Evolutionary conservation across 2,113 vertebrate genomes (phyloP).

Genomic region (Malurus melanocephalus): DNA sequence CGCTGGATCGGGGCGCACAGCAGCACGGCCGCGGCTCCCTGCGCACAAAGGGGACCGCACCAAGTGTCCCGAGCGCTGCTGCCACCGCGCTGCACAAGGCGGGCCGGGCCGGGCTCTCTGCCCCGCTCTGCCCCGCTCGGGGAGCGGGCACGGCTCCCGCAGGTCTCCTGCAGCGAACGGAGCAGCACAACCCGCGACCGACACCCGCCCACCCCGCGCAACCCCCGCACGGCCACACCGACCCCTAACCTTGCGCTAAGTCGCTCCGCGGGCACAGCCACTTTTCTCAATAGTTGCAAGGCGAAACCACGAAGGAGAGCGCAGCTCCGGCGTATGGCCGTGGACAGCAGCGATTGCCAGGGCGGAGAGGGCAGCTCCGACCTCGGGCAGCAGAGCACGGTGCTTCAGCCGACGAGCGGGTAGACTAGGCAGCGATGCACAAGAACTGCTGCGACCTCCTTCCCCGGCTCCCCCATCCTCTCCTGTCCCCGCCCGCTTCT

Average conservation of each 20-base stretch:
- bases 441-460: not conserved
- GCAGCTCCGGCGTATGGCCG: too few relatives aligned
- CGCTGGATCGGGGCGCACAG: not conserved
- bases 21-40: not conserved
- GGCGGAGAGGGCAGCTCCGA: not conserved
- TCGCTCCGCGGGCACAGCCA: not conserved
- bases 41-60: not conserved
- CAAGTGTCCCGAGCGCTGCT: slow-evolving; percentile 12
- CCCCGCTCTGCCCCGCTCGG: not conserved
- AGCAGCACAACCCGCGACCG: too few relatives aligned
- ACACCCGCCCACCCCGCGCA: too few relatives aligned
- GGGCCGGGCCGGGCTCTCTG: not conserved
- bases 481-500: slow-evolving; percentile 20
- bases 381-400: not conserved
- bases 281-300: not conserved
- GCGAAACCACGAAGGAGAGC: not conserved
- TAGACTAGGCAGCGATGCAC: not conserved
- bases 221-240: not conserved
- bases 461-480: not conserved
- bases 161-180: not conserved
- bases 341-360: not conserved
- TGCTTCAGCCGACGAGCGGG: not conserved
- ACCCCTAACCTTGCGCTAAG: not conserved
- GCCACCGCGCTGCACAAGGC: not conserved
- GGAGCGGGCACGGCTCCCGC: not conserved